A percentile compares a stretch with the other conserved stretches of the same genome.
Conservation (phyloP, 2,797 vertebrate species). For the Steatocranus sp. region DNA sequence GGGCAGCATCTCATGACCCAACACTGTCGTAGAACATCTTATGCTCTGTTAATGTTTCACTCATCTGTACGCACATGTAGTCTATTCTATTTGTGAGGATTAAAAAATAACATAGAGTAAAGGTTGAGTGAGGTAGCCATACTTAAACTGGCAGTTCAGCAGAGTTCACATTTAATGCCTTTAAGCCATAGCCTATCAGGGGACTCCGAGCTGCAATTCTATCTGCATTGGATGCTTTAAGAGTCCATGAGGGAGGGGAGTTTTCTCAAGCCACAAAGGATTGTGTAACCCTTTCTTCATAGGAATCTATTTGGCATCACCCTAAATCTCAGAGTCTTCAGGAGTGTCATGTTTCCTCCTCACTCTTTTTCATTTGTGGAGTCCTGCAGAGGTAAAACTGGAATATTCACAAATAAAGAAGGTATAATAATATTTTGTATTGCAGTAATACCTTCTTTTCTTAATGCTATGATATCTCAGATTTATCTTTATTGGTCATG, state of each 20-base stretch:
- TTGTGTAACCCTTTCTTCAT: background rate
- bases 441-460: background rate
- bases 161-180: background rate
- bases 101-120: background rate
- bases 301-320: background rate
- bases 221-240: background rate
- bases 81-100: background rate
- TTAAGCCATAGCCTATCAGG: background rate
- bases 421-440: background rate
- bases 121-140: background rate
- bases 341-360: background rate
- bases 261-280: background rate
- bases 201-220: background rate
- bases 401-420: background rate
- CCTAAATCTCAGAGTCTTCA: background rate
- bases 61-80: background rate
- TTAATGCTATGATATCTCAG: background rate
- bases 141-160: background rate
- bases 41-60: background rate
- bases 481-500: background rate
- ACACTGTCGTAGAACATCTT: background rate
- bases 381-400: background rate
- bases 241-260: background rate
- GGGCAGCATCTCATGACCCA: background rate
- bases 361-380: background rate